Conservation (phyloP, 2,113 vertebrate species). For the Crocuta crocuta region DNA sequence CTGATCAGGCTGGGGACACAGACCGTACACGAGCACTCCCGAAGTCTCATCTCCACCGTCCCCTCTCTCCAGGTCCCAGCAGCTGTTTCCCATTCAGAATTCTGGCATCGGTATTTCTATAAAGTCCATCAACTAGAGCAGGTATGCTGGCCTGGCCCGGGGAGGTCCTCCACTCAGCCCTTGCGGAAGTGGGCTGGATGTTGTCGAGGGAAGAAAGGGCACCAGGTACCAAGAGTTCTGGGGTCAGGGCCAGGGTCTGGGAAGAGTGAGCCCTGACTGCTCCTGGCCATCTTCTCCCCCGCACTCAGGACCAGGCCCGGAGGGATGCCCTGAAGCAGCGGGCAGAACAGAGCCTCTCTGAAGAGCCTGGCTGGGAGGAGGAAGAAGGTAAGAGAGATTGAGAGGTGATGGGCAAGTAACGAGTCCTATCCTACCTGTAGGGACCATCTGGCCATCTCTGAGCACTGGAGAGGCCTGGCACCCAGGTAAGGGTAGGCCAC, state of each 20-base stretch:
- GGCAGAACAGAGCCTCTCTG: slow-evolving; percentile 93
- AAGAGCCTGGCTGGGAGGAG: slow-evolving; percentile 94
- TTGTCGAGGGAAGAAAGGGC: neutral
- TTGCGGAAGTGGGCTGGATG: neutral
- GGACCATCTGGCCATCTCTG: neutral
- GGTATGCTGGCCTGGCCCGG: slow-evolving; percentile 84
- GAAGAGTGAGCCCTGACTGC: neutral
- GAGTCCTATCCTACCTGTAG: neutral
- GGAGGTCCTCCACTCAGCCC: neutral
- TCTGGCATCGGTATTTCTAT: slow-evolving; percentile 99
- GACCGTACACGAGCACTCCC: neutral
- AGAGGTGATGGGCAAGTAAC: neutral
- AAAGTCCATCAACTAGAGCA: slow-evolving; percentile 96
- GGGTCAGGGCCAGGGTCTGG: accelerated
- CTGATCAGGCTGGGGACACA: neutral
- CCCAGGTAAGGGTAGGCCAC: neutral
- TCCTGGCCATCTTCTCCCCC: neutral
- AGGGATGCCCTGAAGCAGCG: slow-evolving; percentile 96
- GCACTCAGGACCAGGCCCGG: slow-evolving; percentile 93
- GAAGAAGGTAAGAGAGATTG: slow-evolving; percentile 90
- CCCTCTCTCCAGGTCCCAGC: slow-evolving; percentile 91
- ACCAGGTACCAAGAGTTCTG: neutral
- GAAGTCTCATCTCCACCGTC: neutral
- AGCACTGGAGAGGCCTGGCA: neutral
- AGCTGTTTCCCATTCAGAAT: slow-evolving; percentile 96